Percentiles rank a stretch among this genome's conserved stretches.
These are phyloP conservation scores for Aspidapion aeneum DNA, from an alignment of 2,888 invertebrate species.

Conservation along the genomic window DNA sequence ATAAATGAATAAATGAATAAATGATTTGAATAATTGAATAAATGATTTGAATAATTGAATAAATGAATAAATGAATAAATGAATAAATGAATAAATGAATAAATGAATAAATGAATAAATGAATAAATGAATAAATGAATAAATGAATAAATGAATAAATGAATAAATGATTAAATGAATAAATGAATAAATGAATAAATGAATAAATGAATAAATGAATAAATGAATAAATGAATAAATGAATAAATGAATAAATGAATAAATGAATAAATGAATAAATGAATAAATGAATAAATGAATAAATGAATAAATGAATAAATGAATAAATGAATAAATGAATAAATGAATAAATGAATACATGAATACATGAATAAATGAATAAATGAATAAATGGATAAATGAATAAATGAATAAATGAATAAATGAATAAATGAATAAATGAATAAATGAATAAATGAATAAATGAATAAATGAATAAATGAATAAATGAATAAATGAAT, in stretches of 20 bases:
- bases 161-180: slow-evolving; percentile 7
- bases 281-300: slow-evolving; percentile 5
- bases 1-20: no score
- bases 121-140: slow-evolving; percentile 9
- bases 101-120: no score
- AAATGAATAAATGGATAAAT: slow-evolving; percentile 9
- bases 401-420: neutral
- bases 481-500: neutral
- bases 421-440: neutral
- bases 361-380: slow-evolving; percentile 10
- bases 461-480: slow-evolving; percentile 3
- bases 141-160: slow-evolving; percentile 10
- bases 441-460: slow-evolving; percentile 3
- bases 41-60: no score
- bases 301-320: neutral
- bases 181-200: slow-evolving; percentile 11
- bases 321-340: neutral
- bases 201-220: slow-evolving; percentile 10
- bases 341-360: slow-evolving; percentile 11
- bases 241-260: slow-evolving; percentile 5
- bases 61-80: no score
- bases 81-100: no score
- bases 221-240: slow-evolving; percentile 10
- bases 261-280: slow-evolving; percentile 5
- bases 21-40: no score